Evolutionary conservation across 2,113 vertebrate genomes (phyloP).

Genomic region (Diphyllodes magnificus): DNA sequence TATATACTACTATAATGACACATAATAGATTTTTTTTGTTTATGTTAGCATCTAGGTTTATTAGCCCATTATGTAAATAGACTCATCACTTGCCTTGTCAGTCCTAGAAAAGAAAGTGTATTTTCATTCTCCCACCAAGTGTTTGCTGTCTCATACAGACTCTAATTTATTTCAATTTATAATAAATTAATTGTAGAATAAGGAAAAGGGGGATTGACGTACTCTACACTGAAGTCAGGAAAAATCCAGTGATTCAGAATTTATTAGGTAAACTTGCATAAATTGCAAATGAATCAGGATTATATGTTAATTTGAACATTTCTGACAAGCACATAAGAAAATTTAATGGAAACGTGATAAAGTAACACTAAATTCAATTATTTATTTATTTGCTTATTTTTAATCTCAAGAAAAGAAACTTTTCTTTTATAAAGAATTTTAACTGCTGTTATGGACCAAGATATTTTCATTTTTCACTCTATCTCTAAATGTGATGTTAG

Average conservation of each 20-base stretch:
- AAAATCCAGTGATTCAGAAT: not conserved
- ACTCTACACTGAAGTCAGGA: not conserved
- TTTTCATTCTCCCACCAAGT: not conserved
- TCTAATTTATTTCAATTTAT: not conserved
- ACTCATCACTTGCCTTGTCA: not conserved
- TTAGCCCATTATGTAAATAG: not conserved
- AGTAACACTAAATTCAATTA: not conserved
- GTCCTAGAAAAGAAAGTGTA: not conserved
- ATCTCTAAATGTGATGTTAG: accelerated
- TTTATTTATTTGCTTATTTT: not conserved
- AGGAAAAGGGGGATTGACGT: not conserved
- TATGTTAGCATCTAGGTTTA: not conserved
- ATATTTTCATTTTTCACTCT: not conserved
- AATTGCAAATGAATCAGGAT: not conserved
- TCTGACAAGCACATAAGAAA: not conserved
- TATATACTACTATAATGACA: not conserved
- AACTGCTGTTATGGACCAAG: not conserved
- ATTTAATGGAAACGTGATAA: not conserved
- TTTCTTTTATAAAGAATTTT: not conserved
- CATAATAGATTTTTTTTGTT: not conserved
- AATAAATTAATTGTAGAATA: not conserved
- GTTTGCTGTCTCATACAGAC: not conserved
- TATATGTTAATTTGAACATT: not conserved
- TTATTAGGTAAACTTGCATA: not conserved
- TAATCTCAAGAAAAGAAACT: not conserved